These are phyloP conservation scores for Cossypha heuglini DNA, from an alignment of 2,797 vertebrate genomes.

Conservation along the genomic window DNA sequence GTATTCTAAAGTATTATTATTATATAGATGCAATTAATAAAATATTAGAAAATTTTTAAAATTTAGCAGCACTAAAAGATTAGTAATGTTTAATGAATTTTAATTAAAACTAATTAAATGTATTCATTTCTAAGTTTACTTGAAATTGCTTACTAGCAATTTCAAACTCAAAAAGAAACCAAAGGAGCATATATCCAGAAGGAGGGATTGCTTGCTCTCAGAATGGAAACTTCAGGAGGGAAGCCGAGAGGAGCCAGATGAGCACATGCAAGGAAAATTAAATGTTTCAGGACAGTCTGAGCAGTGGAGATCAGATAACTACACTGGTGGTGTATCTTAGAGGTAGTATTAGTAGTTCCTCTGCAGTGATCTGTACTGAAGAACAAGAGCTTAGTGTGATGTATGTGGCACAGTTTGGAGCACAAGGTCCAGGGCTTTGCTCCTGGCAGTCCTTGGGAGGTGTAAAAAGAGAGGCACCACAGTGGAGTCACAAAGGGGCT, in stretches of 20 bases:
- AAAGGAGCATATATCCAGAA: not conserved
- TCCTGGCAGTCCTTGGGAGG: not conserved
- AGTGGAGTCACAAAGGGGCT: not conserved
- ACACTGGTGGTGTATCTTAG: not conserved
- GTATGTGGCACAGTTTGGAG: not conserved
- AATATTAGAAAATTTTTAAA: fast-evolving
- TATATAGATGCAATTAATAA: not conserved
- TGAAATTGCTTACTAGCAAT: not conserved
- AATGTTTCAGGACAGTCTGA: not conserved
- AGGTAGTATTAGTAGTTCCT: not conserved
- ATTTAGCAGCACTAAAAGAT: not conserved
- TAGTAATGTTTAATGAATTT: not conserved
- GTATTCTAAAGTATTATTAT: not conserved
- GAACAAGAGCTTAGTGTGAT: not conserved
- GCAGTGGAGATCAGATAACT: not conserved
- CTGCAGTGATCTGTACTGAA: not conserved
- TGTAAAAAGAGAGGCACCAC: not conserved
- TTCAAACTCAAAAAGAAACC: not conserved
- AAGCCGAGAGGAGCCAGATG: not conserved
- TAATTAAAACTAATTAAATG: not conserved
- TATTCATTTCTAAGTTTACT: not conserved
- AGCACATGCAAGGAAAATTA: slow-evolving; percentile 23
- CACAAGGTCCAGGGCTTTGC: not conserved
- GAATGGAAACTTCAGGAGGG: not conserved
- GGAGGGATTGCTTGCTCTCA: not conserved